Evolutionary conservation across 2,888 invertebrate genomes (phyloP).

Genomic region (Drosophila nigricruria): DNA sequence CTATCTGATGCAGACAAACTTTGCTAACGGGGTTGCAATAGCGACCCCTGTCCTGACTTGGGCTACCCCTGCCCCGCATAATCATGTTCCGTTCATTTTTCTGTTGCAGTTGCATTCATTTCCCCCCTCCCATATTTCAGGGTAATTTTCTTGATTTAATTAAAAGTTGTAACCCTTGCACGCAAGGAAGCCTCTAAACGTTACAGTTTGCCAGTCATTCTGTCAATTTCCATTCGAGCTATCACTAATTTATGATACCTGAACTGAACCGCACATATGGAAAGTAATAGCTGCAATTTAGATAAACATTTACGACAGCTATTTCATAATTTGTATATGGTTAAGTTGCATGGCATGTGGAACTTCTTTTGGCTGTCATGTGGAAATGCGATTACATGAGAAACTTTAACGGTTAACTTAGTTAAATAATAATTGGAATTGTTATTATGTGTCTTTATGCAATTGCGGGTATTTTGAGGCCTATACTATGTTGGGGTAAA

Average conservation of each 20-base stretch:
- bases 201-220: conserved; percentile 24
- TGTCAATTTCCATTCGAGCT: conserved; percentile 28
- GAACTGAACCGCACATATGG: background rate
- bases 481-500: background rate
- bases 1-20: conserved; percentile 74
- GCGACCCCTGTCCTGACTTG: background rate
- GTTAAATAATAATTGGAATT: background rate
- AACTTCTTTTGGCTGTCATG: background rate
- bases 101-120: conserved; percentile 21
- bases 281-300: conserved; percentile 51
- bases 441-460: background rate
- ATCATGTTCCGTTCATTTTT: conserved; percentile 48
- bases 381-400: background rate
- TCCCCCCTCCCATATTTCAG: background rate
- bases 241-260: conserved; percentile 38
- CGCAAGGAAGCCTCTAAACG: conserved; percentile 33
- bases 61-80: background rate
- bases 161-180: conserved; percentile 66
- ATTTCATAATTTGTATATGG: conserved; percentile 6
- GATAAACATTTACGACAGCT: conserved; percentile 37
- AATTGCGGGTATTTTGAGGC: background rate
- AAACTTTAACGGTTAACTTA: background rate
- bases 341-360: background rate
- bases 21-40: conserved; percentile 39
- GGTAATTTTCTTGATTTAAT: conserved; percentile 68